Base-by-base conservation (phyloP, 1,140 invertebrate genomes). In the Cardiocondyla obscurior region DNA sequence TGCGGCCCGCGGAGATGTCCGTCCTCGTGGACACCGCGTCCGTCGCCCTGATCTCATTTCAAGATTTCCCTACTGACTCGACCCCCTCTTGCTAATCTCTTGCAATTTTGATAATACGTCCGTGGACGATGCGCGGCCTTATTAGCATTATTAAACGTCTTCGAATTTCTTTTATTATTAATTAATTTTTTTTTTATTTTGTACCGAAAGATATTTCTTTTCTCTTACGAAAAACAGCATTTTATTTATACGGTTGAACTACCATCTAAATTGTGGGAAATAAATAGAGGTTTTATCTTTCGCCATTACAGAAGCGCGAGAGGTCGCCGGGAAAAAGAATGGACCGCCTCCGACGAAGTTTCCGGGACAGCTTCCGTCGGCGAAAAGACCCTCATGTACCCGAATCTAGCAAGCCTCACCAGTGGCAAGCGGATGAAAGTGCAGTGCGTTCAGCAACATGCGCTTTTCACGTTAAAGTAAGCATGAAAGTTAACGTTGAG, bases 401-500 rank as follows among this genome's bases (percentile, higher is more conserved):
- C 0, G 98, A 99, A 94, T 97, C 97, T 81, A 98, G 97, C 77
- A 99, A 99, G 93, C 98, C 98, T 12, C 98, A 99, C 93, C 98
- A 98, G 90, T 99, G 99, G 98, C 98, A 99, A 90, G 97, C 98
- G n/a, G 99, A 99, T 93, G 99, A 99, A 93, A 96, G 96, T 55
- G 98, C 98, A 62, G 99, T 99, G 2, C 95, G 99, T 49, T 97
- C 97, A 19, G 99, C 98, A 88, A 99, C 98, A 30, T 99, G 99
- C 95, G 97, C 96, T 90, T 99, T 99, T 95, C 96, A 97, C 89
- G 99, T 99, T 83, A 99, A 99, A 94, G 97, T 97, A 83, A 51
- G 8, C 28, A 46, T 60, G 42, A 28, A 76, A 76, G 2, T 76
- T 64, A 53, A 44, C 8, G 8, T 4, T 14, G 3, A 55, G 12